Evolutionary conservation across 2,113 vertebrate species (phyloP), one percentile per base, ranked within the genome.

Genomic region (Empidonax alnorum): DNA sequence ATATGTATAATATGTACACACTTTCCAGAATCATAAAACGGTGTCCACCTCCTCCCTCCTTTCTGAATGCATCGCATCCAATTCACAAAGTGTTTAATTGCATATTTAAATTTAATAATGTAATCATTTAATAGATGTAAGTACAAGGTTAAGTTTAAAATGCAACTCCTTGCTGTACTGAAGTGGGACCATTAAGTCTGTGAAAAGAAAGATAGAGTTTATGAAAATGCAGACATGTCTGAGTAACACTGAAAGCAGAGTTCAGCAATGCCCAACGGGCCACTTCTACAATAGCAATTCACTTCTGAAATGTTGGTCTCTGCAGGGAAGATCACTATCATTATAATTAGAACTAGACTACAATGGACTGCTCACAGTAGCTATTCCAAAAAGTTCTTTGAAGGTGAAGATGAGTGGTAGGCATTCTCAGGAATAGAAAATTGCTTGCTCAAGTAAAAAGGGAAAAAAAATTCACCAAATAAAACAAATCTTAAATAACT

Each of bases 301-400:
- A n/a, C 80, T 84, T 89, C 84, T 96, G 80, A 88, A 93, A 67
- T 93, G 91, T 82, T 89, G 89, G 80, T 72, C 93, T 96, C 89
- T 95, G 77, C 84, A 93, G 89, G 87, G 93, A 94, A 96, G 96
- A 97, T 96, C 73, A 41, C 79, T 95, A 96, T 97, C 95, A 44
- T 90, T 97, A 41, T 94, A 94, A 97, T 97, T 94, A 92, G 89
- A 94, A 52, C 66, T 92, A 17, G 35, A 31, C 68, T 92, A 91
- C 93, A 94, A 84, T 92, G 84, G 80, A 50, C 94, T 90, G 77
- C 73, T 90, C 76, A 67, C 22, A 87, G 89, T 14, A 94, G 56
- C 80, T 93, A n/a, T 84, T 93, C 78, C 81, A 80, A 93, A 74
- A 90, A 87, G 68, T 86, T 91, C 94, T 96, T 95, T 96, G 93